phyloP scores from a whole-genome alignment of 1,140 invertebrate species.

The Schlechtendalia chinensis region DNA sequence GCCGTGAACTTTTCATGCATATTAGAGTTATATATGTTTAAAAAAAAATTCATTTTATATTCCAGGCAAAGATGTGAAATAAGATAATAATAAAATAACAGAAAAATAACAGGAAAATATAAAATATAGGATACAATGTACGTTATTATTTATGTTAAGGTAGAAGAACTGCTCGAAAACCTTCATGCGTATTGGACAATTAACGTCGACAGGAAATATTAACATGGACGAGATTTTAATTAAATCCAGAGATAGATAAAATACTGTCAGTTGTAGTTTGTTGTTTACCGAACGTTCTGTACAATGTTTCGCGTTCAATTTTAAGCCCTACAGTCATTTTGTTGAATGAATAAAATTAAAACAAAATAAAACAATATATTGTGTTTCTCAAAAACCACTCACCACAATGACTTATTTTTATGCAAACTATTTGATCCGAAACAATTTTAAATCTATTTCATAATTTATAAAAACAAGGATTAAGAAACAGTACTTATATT shows the following conservation, averaged over 20 bases:
- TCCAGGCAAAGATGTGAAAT: not conserved
- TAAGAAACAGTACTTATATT: too few relatives aligned
- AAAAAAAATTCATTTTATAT: not conserved
- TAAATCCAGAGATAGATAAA: not conserved
- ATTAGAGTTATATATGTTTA: not conserved
- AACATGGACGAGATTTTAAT: constrained; percentile 31
- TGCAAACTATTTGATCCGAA: not conserved
- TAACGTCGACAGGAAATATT: constrained; percentile 19
- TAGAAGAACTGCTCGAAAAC: too few relatives aligned
- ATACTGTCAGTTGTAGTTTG: not conserved
- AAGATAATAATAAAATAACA: too few relatives aligned
- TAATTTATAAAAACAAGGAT: too few relatives aligned
- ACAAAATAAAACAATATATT: too few relatives aligned
- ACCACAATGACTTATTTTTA: not conserved
- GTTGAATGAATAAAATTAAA: too few relatives aligned
- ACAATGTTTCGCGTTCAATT: not conserved
- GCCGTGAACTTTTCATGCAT: not conserved
- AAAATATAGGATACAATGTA: not conserved
- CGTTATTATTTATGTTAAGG: not conserved
- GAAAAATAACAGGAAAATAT: not conserved
- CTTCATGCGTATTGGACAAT: constrained; percentile 17
- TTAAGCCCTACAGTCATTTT: not conserved
- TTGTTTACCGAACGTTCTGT: not conserved
- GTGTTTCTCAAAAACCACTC: not conserved
- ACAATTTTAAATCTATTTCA: not conserved